A percentile compares a stretch with the other conserved stretches of the same genome.
Evolutionary conservation across 2,888 invertebrate genomes (phyloP).

Genomic region (Brachypterus glaber): DNA sequence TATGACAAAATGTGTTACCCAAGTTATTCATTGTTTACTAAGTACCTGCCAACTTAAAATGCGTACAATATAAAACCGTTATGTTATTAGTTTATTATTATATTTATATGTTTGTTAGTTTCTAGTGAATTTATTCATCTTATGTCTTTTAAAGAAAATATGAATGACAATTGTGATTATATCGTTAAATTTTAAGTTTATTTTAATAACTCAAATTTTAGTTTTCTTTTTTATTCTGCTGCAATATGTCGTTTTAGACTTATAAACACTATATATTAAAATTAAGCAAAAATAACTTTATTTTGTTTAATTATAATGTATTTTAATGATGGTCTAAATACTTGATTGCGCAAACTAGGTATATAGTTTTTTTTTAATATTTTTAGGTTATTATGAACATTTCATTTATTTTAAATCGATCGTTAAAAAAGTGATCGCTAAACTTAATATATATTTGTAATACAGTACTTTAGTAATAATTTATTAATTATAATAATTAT

Average conservation of each 20-base stretch:
- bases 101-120: slow-evolving; percentile 40
- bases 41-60: slow-evolving; percentile 24
- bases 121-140: slow-evolving; percentile 38
- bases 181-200: slow-evolving; percentile 26
- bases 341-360: too few species aligned
- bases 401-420: slow-evolving; percentile 26
- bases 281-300: too few species aligned
- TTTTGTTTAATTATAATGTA: too few species aligned
- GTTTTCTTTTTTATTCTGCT: too few species aligned
- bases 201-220: too few species aligned
- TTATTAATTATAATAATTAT: too few species aligned
- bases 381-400: too few species aligned
- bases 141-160: slow-evolving; percentile 30
- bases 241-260: too few species aligned
- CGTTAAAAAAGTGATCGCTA: slow-evolving; percentile 19
- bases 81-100: slow-evolving; percentile 39
- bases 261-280: too few species aligned
- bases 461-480: slow-evolving; percentile 29
- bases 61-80: slow-evolving; percentile 35
- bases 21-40: slow-evolving; percentile 1
- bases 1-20: too few species aligned
- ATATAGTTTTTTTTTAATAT: too few species aligned
- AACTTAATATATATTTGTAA: slow-evolving; percentile 30
- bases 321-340: too few species aligned
- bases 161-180: slow-evolving; percentile 35